These are phyloP conservation scores for Selenia dentaria DNA, from an alignment of 2,888 invertebrate genomes.

Conservation along the genomic window DNA sequence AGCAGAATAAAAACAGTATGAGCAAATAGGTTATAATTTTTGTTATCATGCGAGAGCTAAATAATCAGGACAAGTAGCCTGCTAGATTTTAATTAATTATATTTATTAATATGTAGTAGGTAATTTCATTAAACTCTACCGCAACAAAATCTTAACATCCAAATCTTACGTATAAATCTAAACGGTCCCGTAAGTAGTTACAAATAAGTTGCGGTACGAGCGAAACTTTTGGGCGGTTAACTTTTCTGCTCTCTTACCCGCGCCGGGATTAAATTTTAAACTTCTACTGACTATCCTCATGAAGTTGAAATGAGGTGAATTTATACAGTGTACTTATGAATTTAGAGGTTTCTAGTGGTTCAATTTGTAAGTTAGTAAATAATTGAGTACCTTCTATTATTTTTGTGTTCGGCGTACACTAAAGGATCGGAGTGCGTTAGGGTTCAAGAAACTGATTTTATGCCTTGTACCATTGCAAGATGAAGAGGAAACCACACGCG, in stretches of 20 bases:
- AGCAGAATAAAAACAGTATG: too few relatives aligned
- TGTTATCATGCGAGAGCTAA: too few relatives aligned
- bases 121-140: neutral
- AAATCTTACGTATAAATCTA: slow-evolving; percentile 36
- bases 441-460: too few relatives aligned
- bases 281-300: slow-evolving; percentile 68
- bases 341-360: slow-evolving; percentile 31
- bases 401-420: too few relatives aligned
- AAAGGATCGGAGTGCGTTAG: too few relatives aligned
- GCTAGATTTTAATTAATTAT: too few relatives aligned
- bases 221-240: slow-evolving; percentile 67
- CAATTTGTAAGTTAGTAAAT: slow-evolving; percentile 1
- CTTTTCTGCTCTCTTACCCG: slow-evolving; percentile 72
- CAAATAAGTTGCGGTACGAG: slow-evolving; percentile 39
- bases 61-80: too few relatives aligned
- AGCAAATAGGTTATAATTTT: too few relatives aligned
- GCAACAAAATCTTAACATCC: slow-evolving; percentile 23
- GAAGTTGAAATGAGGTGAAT: slow-evolving; percentile 71
- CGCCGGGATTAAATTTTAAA: slow-evolving; percentile 75
- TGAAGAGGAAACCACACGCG: too few relatives aligned
- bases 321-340: slow-evolving; percentile 58
- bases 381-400: too few relatives aligned
- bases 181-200: slow-evolving; percentile 30
- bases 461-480: too few relatives aligned
- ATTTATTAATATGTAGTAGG: too few relatives aligned